phyloP scores from a whole-genome alignment of 2,797 vertebrate genomes.

The Pyrocephalus nanus region DNA sequence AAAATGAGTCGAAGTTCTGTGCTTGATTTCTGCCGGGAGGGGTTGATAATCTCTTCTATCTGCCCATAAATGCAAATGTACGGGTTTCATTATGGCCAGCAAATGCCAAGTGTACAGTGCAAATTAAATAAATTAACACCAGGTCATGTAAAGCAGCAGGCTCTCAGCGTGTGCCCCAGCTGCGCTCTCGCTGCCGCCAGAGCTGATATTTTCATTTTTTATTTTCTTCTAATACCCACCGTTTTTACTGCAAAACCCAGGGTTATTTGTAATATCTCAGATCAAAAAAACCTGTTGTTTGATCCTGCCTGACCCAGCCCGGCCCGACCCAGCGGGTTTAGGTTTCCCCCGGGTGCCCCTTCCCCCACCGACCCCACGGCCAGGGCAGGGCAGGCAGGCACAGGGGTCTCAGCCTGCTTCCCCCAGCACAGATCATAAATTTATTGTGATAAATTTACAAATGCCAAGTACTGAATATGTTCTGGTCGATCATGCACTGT shows the following conservation, averaged over 20 bases:
- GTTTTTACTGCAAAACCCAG: background rate
- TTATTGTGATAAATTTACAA: background rate
- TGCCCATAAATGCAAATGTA: background rate
- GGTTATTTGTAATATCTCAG: background rate
- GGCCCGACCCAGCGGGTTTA: background rate
- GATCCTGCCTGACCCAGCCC: background rate
- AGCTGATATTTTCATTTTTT: background rate
- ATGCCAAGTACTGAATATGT: background rate
- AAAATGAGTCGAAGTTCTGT: background rate
- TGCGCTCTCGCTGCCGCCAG: accelerated
- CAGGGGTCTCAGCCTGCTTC: accelerated
- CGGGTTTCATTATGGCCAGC: background rate
- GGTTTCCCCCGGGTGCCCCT: background rate
- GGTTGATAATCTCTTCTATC: background rate
- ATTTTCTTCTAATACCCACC: background rate
- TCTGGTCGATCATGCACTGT: background rate
- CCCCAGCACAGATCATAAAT: accelerated
- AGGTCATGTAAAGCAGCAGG: conserved; percentile 19
- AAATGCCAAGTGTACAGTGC: background rate
- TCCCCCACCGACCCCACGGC: background rate
- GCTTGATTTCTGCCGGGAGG: background rate
- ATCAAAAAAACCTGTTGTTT: background rate
- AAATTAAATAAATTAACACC: conserved; percentile 26
- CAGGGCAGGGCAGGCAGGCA: accelerated
- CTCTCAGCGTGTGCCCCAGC: background rate